Evolutionary conservation across 2,888 invertebrate genomes (phyloP), one percentile per base, ranked within the genome.

Genomic region (Neocrepidodera transversa): DNA sequence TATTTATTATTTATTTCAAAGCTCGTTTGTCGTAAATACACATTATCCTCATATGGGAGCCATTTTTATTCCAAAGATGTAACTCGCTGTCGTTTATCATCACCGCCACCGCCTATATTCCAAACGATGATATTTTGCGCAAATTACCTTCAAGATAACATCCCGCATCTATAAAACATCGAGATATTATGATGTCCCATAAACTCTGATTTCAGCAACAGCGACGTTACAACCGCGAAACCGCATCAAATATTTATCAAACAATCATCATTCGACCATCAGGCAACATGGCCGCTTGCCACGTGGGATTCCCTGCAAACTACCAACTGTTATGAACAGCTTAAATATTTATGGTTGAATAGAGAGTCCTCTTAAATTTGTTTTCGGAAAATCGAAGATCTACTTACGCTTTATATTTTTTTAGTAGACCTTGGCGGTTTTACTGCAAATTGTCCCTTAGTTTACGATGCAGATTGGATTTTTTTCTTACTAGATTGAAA

Each of bases 191-290:
- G 78, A 78, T 76, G 78, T 78, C 78, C 78, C 79, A 79, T 80
- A 80, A 80, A 79, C 79, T 78, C 78, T 80, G 80, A 80, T 80
- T 80, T 80, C 78, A 77, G 78, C 75, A 71, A 66, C n/a, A 71
- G 71, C 72, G 71, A 68, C 72, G 76, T 72, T 70, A 69, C 72
- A 67, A 71, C 72, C 76, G 62, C 57, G 61, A 51, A 13, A 43
- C 63, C 66, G 69, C 68, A 76, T 80, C 71, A 78, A 79, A 79
- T 79, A 80, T 80, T 80, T 78, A 80, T 79, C 77, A 79, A 80
- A 80, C 80, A 80, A 80, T 80, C 80, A 80, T 80, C 80, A 79
- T 80, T 78, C 79, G 79, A 72, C 80, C 80, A 80, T 80, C 80
- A 80, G 73, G 73, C 79, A 79, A 79, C 79, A 79, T 79, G 79